Percentiles rank a stretch among this genome's conserved stretches.
Conservation (phyloP, 2,888 invertebrate species). For the Julus scandinavius region DNA sequence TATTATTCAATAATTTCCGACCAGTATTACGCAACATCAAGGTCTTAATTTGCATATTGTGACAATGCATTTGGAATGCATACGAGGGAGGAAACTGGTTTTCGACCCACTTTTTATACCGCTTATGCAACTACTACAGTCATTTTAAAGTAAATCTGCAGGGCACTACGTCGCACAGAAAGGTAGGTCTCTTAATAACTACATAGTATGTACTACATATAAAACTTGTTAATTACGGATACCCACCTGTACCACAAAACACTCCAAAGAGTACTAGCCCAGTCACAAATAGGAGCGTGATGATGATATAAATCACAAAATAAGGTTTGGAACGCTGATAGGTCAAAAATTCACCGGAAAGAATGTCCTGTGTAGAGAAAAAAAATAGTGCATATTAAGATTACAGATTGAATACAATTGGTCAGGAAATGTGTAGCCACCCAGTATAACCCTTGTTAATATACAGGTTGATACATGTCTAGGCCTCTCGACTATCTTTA, state of each 20-base stretch:
- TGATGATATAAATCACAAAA: neutral
- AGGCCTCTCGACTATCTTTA: too few species aligned
- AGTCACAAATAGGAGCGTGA: neutral
- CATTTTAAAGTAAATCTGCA: neutral
- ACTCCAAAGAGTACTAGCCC: neutral
- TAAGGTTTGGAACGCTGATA: neutral
- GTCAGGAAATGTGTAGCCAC: too few species aligned
- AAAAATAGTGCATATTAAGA: neutral
- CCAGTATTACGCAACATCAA: too few species aligned
- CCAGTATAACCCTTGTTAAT: too few species aligned
- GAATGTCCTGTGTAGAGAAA: neutral
- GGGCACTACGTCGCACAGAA: neutral
- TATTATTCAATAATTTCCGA: too few species aligned
- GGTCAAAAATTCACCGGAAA: neutral
- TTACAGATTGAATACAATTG: neutral
- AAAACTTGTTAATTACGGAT: neutral
- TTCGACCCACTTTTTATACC: neutral
- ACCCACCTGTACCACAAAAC: slow-evolving; percentile 18
- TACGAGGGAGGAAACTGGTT: too few species aligned
- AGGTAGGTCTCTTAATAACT: too few species aligned
- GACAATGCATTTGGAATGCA: too few species aligned
- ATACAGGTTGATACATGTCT: too few species aligned
- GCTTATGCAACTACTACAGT: neutral
- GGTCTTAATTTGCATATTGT: too few species aligned
- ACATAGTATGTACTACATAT: too few species aligned